A percentile compares a stretch with the other conserved stretches of the same genome.
Evolutionary conservation across 2,888 invertebrate species (phyloP).

Genomic region (Hermodice carunculata): DNA sequence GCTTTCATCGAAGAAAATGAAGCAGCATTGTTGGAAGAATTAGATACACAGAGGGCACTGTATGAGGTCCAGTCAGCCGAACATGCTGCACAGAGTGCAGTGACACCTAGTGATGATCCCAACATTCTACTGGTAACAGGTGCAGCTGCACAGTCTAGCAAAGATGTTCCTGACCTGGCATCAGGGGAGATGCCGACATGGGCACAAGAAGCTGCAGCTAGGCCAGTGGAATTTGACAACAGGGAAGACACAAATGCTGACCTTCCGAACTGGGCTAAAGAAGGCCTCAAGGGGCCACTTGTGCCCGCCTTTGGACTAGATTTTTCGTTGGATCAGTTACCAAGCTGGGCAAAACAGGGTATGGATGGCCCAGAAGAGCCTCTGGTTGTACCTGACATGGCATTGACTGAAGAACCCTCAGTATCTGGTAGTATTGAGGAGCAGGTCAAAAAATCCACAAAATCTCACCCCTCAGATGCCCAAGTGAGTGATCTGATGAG

Average conservation of each 20-base stretch:
- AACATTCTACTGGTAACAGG: background rate
- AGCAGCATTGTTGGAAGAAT: constrained; percentile 45
- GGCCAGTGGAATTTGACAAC: background rate
- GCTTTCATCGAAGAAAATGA: constrained; percentile 53
- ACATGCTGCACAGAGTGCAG: background rate
- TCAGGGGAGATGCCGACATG: constrained; percentile 4
- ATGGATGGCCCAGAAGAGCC: constrained; percentile 15
- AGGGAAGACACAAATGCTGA: background rate
- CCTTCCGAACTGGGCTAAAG: constrained; percentile 16
- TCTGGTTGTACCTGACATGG: too few species aligned
- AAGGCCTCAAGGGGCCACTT: constrained; percentile 13
- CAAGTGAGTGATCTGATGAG: too few species aligned
- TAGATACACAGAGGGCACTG: background rate
- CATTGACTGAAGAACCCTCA: too few species aligned
- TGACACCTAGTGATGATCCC: background rate
- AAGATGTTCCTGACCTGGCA: too few species aligned
- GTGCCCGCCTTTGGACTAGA: constrained; percentile 26
- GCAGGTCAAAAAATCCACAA: too few species aligned
- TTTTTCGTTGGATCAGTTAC: constrained; percentile 25
- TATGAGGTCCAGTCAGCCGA: background rate
- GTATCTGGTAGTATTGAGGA: too few species aligned
- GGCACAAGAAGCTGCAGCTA: background rate
- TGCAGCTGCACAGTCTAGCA: too few species aligned
- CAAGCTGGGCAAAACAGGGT: constrained; percentile 42
- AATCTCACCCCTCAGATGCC: too few species aligned